Evolutionary conservation across 2,888 invertebrate species (phyloP), one percentile per base, ranked within the genome.

Genomic region (Aelia acuminata): DNA sequence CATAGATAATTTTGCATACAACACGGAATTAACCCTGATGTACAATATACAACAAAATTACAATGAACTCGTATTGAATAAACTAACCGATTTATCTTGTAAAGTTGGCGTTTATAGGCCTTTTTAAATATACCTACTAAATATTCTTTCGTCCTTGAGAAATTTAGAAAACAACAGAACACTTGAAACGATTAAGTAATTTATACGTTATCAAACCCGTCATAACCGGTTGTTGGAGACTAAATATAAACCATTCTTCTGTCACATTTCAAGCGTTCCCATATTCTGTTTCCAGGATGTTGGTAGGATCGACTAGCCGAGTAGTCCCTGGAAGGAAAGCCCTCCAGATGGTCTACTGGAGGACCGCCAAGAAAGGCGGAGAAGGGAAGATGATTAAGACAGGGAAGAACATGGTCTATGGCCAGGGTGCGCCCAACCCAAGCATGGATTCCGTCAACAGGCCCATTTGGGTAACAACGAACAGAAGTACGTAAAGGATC

Each of bases 311-410:
- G 90, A 94, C 96, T 63, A 95, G 95, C 39, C 94, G 96, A 89
- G 95, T 95, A 92, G 95, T 96, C 90, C 95, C 95, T 86, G 95
- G 96, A 86, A 94, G 95, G 89, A 95, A 96, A 91, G 96, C 96
- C 1, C 94, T 96, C 39, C 96, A 96, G 91, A 96, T 96, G 0
- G 95, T 96, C 0, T 96, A 96, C 91, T 96, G 96, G 96, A 93
- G 96, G 91, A 93, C 94, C 80, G 22, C 87, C 80, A 53, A 87
- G 80, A 92, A 89, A 70, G 80, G 85, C 10, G 86, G 86, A n/a
- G 35, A 63, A 22, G 26, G 88, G 3, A 90, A 88, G 88, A 90
- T 90, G 80, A 88, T 90, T 63, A 90, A 90, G 84, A 90, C 90
- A 3, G 84, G 75, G n/a, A 90, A 90, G 57, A 89, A 84, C 39